Evolutionary conservation across 2,797 vertebrate species (phyloP).

Genomic region (Liasis olivaceus): DNA sequence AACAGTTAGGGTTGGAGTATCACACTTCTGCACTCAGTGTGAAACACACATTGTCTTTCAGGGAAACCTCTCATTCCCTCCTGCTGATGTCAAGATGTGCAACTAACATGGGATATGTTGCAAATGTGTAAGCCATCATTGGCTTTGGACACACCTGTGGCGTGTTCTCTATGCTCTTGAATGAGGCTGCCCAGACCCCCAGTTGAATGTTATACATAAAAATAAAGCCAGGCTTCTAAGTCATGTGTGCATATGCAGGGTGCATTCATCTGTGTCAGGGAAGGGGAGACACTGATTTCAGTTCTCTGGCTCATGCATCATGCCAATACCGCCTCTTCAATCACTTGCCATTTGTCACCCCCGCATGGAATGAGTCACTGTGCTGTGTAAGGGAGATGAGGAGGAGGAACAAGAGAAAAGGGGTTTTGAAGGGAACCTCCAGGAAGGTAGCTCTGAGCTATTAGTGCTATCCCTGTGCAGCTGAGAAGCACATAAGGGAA

Average conservation of each 20-base stretch:
- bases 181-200: neutral
- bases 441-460: neutral
- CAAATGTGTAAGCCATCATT: neutral
- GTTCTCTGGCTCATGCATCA: neutral
- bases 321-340: slow-evolving; percentile 1
- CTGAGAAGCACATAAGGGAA: neutral
- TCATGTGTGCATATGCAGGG: neutral
- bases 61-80: neutral
- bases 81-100: too few relatives aligned
- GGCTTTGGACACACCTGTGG: neutral
- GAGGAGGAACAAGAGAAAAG: neutral
- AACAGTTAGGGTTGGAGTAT: neutral
- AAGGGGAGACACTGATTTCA: neutral
- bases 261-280: neutral
- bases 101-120: neutral
- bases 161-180: neutral
- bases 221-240: neutral
- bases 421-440: slow-evolving; percentile 30
- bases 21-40: neutral
- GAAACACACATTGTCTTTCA: neutral
- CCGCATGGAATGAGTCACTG: slow-evolving; percentile 28
- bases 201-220: neutral
- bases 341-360: slow-evolving; percentile 24
- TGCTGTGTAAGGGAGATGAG: neutral
- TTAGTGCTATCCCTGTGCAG: neutral